Evolutionary conservation across 2,113 vertebrate genomes (phyloP).

Genomic region (Helogale parvula): DNA sequence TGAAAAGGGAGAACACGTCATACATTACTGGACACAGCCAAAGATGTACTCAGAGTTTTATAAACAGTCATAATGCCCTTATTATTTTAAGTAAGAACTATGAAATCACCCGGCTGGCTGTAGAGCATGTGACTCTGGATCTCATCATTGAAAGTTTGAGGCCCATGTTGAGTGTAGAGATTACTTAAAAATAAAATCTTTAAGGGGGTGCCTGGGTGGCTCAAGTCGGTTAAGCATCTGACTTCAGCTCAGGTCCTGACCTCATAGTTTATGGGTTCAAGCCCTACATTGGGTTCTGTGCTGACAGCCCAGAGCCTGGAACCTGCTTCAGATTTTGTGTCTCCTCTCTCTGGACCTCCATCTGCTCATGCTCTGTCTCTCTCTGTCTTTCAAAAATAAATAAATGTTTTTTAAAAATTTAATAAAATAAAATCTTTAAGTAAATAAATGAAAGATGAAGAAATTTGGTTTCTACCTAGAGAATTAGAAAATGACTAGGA

Average conservation of each 20-base stretch:
- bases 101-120: neutral
- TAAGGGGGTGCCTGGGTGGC: neutral
- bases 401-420: too few relatives aligned
- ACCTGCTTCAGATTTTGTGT: neutral
- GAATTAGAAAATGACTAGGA: neutral
- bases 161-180: neutral
- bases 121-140: neutral
- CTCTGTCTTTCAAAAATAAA: neutral
- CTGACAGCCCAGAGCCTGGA: too few relatives aligned
- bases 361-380: neutral
- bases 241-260: neutral
- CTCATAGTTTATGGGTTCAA: neutral
- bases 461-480: neutral
- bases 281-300: too few relatives aligned
- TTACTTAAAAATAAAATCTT: neutral
- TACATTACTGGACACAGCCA: neutral
- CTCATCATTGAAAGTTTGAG: neutral
- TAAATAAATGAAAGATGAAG: neutral
- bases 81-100: conserved; percentile 18
- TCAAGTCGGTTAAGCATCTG: neutral
- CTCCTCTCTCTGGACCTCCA: neutral
- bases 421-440: neutral
- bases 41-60: neutral
- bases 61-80: neutral
- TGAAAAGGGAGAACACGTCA: neutral